These are phyloP conservation scores for Chalcis sispes DNA, from an alignment of 2,888 invertebrate species.

Conservation along the genomic window DNA sequence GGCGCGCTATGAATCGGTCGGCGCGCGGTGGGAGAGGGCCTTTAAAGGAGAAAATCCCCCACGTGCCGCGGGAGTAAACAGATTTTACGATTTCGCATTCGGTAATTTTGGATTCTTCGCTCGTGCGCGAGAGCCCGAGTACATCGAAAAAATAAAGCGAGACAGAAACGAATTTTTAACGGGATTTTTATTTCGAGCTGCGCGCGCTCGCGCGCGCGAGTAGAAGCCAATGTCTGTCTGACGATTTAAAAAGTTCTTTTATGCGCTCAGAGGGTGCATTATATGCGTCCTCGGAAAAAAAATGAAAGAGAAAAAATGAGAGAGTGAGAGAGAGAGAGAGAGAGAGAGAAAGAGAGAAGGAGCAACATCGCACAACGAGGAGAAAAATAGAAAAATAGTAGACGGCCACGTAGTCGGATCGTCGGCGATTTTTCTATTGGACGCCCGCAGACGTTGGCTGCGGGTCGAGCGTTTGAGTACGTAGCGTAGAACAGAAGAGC, in stretches of 20 bases:
- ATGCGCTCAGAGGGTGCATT: slow-evolving; percentile 37
- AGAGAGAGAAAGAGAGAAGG: background rate
- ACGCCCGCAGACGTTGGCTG: slow-evolving; percentile 1
- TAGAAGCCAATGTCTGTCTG: slow-evolving; percentile 29
- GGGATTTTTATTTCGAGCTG: slow-evolving; percentile 50
- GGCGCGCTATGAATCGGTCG: too few relatives aligned
- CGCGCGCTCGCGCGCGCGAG: too few relatives aligned
- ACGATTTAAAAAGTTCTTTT: slow-evolving; percentile 56
- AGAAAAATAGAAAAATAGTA: slow-evolving; percentile 21
- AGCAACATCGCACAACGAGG: background rate
- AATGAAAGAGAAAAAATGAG: slow-evolving; percentile 59
- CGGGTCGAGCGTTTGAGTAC: slow-evolving; percentile 18
- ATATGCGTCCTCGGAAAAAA: slow-evolving; percentile 48
- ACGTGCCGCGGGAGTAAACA: slow-evolving; percentile 34
- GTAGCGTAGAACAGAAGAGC: too few relatives aligned
- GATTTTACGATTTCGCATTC: slow-evolving; percentile 51
- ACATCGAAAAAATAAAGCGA: background rate
- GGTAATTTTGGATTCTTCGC: slow-evolving; percentile 37
- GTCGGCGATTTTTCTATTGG: slow-evolving; percentile 47
- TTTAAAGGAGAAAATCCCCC: slow-evolving; percentile 19
- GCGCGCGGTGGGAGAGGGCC: too few relatives aligned
- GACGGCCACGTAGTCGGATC: slow-evolving; percentile 1
- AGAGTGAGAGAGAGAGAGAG: slow-evolving; percentile 28
- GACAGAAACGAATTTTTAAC: slow-evolving; percentile 47
- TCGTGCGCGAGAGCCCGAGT: too few relatives aligned